Base-by-base conservation (phyloP, 2,888 invertebrate species). In the Callinectes sapidus region DNA sequence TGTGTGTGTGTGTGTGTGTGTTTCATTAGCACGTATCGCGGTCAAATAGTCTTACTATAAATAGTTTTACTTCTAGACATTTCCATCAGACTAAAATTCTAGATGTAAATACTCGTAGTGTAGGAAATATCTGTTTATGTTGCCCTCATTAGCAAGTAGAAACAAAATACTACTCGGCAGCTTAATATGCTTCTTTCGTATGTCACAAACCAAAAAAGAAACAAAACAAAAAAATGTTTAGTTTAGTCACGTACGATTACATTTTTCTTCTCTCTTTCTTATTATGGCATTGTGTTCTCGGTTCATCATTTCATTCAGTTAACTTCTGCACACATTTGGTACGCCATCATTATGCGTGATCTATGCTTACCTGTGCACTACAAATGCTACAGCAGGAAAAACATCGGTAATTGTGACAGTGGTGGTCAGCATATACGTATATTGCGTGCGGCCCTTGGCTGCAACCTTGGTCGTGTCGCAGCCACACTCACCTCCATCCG, bases 401-500 rank as follows among this genome's bases (percentile, higher is more conserved):
- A 23, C n/a, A 10, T 71, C 10, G 71, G 71, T 71, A 48, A 10
- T 61, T 18, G 71, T 28, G 23, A n/a, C 28, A 28, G 71, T 71
- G n/a, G 71, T 71, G 71, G 71, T 71, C 71, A 71, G 71, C 71
- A 28, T 71, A 28, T 28, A 71, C n/a, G n/a, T n/a, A n/a, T n/a
- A n/a, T n/a, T n/a, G 10, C 28, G n/a, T 71, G 28, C 2, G 81
- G 35, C 14, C 81, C 16, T 32, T 18, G 35, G 35, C 81, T 32
- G 32, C 18, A 81, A 35, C 81, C 81, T 81, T 35, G 81, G 81
- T 35, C 35, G 6, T 35, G 81, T 81, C 81, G 81, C 18, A 32
- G 81, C 81, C 35, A 16, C 35, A 32, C 35, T 81, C 81, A 81
- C 81, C 81, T 81, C 35, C 81, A 32, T 81, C 81, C 35, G n/a